Percentiles rank a stretch among this genome's conserved stretches.
phyloP scores from a whole-genome alignment of 2,113 vertebrate genomes.

The Dascyllus trimaculatus region DNA sequence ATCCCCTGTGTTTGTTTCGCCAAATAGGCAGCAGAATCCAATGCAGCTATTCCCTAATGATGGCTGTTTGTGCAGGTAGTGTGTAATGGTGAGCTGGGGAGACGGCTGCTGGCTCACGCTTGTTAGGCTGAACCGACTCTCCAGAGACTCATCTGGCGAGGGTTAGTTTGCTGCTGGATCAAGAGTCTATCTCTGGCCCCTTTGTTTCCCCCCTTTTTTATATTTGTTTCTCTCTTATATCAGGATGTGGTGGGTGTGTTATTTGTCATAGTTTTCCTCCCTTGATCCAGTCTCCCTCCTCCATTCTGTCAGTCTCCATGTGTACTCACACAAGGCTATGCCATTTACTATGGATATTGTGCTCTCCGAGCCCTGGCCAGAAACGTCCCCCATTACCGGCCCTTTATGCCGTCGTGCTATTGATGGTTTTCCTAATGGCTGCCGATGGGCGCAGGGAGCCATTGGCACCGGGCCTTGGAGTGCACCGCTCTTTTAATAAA shows the following conservation, averaged over 20 bases:
- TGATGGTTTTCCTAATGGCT: slow-evolving; percentile 99
- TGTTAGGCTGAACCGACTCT: slow-evolving; percentile 76
- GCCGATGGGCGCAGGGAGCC: slow-evolving; percentile 94
- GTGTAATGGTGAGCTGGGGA: slow-evolving; percentile 75
- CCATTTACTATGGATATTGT: slow-evolving; percentile 91
- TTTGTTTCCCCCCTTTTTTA: slow-evolving; percentile 50
- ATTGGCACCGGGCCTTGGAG: slow-evolving; percentile 97
- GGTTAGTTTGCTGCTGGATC: slow-evolving; percentile 71
- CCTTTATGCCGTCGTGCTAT: slow-evolving; percentile 96
- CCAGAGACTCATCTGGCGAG: slow-evolving; percentile 73
- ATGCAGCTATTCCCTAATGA: slow-evolving; percentile 80
- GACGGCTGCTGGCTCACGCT: slow-evolving; percentile 74
- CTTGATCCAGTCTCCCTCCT: slow-evolving; percentile 46
- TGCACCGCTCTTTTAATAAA: slow-evolving; percentile 98
- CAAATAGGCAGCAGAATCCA: slow-evolving; percentile 75
- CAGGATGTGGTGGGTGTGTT: slow-evolving; percentile 27
- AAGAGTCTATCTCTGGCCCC: slow-evolving; percentile 57
- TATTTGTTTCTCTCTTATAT: slow-evolving; percentile 37
- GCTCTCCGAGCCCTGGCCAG: slow-evolving; percentile 82
- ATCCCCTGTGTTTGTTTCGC: slow-evolving; percentile 77
- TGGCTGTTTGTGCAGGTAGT: slow-evolving; percentile 80
- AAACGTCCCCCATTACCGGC: slow-evolving; percentile 93
- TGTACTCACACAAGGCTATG: slow-evolving; percentile 85
- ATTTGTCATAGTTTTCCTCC: slow-evolving; percentile 55
- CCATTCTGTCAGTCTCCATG: slow-evolving; percentile 50